Evolutionary conservation across 2,797 vertebrate species (phyloP).

Genomic region (Lepus oiostolus): DNA sequence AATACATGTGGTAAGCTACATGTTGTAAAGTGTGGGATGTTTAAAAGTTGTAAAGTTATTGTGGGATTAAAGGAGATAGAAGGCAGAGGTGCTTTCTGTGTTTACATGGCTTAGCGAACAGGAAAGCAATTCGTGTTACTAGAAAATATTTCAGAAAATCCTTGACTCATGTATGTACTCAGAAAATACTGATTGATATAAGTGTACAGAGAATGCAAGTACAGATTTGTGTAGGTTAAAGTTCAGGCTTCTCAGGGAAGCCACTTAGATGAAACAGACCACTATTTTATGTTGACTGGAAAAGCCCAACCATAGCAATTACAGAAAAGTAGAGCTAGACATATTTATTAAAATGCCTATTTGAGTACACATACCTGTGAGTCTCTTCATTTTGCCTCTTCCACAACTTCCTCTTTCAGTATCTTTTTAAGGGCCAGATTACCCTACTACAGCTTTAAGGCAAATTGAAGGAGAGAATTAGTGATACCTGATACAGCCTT

Average conservation of each 20-base stretch:
- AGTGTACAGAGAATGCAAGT: background rate
- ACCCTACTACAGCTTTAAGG: background rate
- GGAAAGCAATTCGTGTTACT: background rate
- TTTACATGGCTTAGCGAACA: background rate
- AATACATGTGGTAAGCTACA: background rate
- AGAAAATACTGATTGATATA: conserved; percentile 27
- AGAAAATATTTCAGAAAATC: conserved; percentile 13
- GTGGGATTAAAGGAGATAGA: background rate
- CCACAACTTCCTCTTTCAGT: background rate
- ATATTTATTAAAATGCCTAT: background rate
- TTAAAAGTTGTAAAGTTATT: background rate
- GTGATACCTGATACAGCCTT: background rate
- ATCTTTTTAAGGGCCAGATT: background rate
- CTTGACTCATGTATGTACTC: background rate
- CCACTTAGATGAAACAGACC: background rate
- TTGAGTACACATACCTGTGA: background rate
- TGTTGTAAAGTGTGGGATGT: no score
- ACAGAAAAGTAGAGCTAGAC: background rate
- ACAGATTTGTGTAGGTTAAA: background rate
- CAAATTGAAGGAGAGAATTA: conserved; percentile 1
- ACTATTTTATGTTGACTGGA: background rate
- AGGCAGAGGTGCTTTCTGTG: background rate
- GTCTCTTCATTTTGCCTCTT: background rate
- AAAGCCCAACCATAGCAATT: background rate
- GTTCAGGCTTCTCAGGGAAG: background rate